phyloP scores from a whole-genome alignment of 2,113 vertebrate species.

The Phasianus colchicus region DNA sequence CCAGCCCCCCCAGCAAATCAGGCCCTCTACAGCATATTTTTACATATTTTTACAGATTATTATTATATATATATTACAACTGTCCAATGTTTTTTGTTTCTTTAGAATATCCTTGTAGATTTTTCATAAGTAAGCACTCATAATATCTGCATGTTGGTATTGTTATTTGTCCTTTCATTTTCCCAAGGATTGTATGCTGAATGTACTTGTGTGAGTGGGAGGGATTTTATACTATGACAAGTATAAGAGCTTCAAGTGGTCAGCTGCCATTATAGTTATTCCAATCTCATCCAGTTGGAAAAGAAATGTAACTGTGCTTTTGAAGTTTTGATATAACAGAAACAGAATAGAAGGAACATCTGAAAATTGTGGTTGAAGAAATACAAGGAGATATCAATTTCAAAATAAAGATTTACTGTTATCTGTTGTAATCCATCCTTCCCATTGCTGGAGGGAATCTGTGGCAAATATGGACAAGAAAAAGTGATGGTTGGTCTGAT shows the following conservation, averaged over 20 bases:
- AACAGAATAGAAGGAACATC: background rate
- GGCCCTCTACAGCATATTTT: too few relatives aligned
- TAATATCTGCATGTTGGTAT: background rate
- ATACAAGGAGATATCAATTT: background rate
- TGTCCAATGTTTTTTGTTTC: background rate
- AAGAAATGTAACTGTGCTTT: conserved; percentile 51
- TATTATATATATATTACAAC: background rate
- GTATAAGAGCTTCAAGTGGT: conserved; percentile 43
- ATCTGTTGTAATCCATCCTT: background rate
- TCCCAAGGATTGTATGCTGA: background rate
- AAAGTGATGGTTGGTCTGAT: background rate
- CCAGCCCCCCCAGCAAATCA: too few relatives aligned
- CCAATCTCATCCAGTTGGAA: conserved; percentile 66
- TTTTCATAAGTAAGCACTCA: background rate
- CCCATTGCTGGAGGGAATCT: background rate
- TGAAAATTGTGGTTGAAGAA: conserved; percentile 2
- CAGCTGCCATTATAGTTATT: conserved; percentile 57
- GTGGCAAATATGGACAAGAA: background rate
- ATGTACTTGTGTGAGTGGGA: background rate
- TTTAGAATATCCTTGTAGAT: background rate
- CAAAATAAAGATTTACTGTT: background rate
- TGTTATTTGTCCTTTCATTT: background rate
- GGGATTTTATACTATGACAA: conserved; percentile 53
- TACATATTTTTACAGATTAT: background rate
- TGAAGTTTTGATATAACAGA: conserved; percentile 62